Percentiles rank a stretch among this genome's conserved stretches.
Evolutionary conservation across 2,888 invertebrate genomes (phyloP).

Genomic region (Stenolophus ochropezus): DNA sequence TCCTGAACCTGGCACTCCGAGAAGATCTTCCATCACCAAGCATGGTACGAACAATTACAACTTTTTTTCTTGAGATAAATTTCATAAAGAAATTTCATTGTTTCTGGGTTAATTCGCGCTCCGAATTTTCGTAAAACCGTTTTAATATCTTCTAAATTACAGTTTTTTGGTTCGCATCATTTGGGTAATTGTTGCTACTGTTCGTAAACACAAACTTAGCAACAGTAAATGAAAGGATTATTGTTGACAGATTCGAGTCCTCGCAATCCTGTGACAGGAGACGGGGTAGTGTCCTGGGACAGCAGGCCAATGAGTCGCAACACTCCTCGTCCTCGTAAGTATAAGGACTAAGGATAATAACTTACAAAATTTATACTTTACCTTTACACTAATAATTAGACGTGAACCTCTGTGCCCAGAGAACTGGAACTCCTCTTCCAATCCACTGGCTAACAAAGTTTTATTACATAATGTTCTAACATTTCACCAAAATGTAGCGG

Average conservation of each 20-base stretch:
- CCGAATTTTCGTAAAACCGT: not conserved
- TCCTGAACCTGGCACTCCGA: conserved; percentile 67
- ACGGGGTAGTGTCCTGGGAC: conserved; percentile 72
- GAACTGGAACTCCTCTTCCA: too few species aligned
- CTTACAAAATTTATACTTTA: too few species aligned
- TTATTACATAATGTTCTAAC: too few species aligned
- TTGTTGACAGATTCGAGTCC: conserved; percentile 69
- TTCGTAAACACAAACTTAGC: too few species aligned
- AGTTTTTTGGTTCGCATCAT: not conserved
- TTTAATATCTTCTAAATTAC: not conserved
- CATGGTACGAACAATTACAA: too few species aligned
- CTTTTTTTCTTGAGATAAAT: too few species aligned
- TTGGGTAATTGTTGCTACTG: not conserved
- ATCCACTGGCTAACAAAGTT: too few species aligned
- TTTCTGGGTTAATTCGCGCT: not conserved
- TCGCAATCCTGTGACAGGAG: conserved; percentile 72
- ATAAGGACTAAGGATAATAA: not conserved
- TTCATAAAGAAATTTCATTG: too few species aligned
- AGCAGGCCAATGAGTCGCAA: conserved; percentile 67
- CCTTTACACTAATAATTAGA: too few species aligned
- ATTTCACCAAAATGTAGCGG: too few species aligned
- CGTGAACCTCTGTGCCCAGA: too few species aligned
- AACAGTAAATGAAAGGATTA: not conserved
- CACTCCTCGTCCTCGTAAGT: conserved; percentile 69
- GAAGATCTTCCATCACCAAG: conserved; percentile 70